Evolutionary conservation across 2,888 invertebrate species (phyloP), one percentile per base, ranked within the genome.

Genomic region (Spodoptera exigua): DNA sequence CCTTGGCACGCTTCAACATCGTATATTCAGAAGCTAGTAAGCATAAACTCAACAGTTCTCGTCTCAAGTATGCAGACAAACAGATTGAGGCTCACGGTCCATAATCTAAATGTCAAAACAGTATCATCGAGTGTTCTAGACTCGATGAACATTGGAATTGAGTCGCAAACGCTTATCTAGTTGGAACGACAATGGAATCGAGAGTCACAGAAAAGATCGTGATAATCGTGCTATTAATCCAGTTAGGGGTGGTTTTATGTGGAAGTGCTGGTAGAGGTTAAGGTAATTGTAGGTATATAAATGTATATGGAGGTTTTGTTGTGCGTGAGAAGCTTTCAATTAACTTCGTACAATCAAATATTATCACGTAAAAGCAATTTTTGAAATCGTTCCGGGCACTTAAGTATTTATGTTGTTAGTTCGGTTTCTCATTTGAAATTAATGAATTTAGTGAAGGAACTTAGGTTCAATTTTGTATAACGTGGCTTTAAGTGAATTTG

Each of bases 51-150:
- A 73, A 59, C 63, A 68, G 61, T 49, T 53, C 48, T 61, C 54
- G 51, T 48, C 12, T 37, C 41, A 52, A 60, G 36, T 48, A 14
- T 57, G 59, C 45, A 57, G 64, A 56, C 47, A 57, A 54, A 46
- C 58, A 55, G 58, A 66, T 70, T 60, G 61, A 16, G 12, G 12
- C 32, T 21, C 52, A 35, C 43, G 34, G 48, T 52, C 36, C 64
- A 68, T 72, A 70, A 81, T 81, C 73, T 79, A 72, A 81, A 78
- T 77, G 70, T 80, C 77, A 78, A 68, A 79, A 70, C 64, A 72
- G 73, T 58, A 66, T 44, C 52, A 70, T 51, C 58, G 49, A 78
- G 61, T 49, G 54, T 49, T 65, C 70, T 72, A 37, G 48, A 70
- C 49, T 49, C n/a, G 45, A 67, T 57, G 36, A 35, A 43, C 35